phyloP scores from a whole-genome alignment of 2,113 vertebrate genomes.

The Phyllostomus discolor region DNA sequence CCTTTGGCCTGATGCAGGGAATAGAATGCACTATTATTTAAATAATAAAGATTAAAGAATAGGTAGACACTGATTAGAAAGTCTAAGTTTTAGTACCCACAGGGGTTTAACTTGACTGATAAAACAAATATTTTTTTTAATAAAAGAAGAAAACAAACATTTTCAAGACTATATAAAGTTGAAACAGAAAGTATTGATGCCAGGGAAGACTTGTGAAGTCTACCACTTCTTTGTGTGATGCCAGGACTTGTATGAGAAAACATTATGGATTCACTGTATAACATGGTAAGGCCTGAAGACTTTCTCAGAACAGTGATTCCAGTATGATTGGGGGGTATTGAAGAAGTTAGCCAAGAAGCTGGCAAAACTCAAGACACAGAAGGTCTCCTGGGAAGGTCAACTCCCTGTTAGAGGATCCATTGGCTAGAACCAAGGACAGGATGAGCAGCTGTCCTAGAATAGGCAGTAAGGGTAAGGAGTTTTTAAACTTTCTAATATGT shows the following conservation, averaged over 20 bases:
- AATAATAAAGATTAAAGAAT: neutral
- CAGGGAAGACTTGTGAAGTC: neutral
- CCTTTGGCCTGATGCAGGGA: neutral
- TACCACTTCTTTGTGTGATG: neutral
- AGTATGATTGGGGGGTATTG: neutral
- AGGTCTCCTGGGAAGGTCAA: neutral
- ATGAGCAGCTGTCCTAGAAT: neutral
- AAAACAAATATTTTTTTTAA: neutral
- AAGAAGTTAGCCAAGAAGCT: neutral
- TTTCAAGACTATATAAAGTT: neutral
- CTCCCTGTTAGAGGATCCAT: neutral
- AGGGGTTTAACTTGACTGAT: neutral
- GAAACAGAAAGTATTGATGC: neutral
- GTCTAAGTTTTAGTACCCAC: neutral
- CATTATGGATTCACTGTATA: neutral
- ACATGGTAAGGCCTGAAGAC: neutral
- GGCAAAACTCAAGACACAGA: neutral
- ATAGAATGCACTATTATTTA: neutral
- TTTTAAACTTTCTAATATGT: constrained; percentile 7
- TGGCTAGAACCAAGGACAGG: neutral
- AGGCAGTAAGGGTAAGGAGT: neutral
- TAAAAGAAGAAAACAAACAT: neutral
- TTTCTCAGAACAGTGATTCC: neutral
- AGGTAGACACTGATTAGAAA: neutral
- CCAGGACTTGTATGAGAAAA: neutral